Base-by-base conservation (phyloP, 1,140 invertebrate species). In the Danaus melanippus region DNA sequence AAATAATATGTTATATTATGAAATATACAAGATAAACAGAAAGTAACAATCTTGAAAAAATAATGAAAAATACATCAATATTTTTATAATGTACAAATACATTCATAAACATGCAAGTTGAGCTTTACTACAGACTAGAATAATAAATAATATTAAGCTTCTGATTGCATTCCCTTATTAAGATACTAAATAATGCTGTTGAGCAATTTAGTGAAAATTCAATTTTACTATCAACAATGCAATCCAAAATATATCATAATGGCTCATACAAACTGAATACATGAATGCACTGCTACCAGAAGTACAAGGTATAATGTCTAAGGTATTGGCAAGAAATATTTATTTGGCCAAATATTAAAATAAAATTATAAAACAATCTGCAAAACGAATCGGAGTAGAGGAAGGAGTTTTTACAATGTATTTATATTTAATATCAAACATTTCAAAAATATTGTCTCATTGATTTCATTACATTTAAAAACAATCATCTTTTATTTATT, bases 61-160 rank as follows among this genome's bases (percentile, higher is more conserved):
- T 21, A 21, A 21, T 21, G 17, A 21, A 21, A 21, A 21, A 43
- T 12, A 8, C 42, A 9, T 15, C 46, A 48, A 48, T 56, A 5
- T 54, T 52, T 56, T 46, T 56, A 56, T 43, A 42, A 54, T 56
- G 12, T 11, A 46, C 11, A 52, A 43, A 48, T 60, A 71, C 58
- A 64, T 68, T 59, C 56, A 59, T 64, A 67, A 68, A 66, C 60
- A 54, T 64, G 68, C 64, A 64, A 62, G 62, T 79, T 82, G 79
- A 82, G 79, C 77, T 71, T 76, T 71, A 66, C 71, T 74, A 73
- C 67, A 79, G 79, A 82, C 79, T 82, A 82, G 79, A 81, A 79
- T 70, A 75, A 76, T 72, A 77, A 71, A 71, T 69, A 66, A 71
- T 62, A 56, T 42, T 32, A 46, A 32, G 21, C 21, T 32, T 32